phyloP scores from a whole-genome alignment of 1,140 invertebrate species.

The Anastrepha ludens region DNA sequence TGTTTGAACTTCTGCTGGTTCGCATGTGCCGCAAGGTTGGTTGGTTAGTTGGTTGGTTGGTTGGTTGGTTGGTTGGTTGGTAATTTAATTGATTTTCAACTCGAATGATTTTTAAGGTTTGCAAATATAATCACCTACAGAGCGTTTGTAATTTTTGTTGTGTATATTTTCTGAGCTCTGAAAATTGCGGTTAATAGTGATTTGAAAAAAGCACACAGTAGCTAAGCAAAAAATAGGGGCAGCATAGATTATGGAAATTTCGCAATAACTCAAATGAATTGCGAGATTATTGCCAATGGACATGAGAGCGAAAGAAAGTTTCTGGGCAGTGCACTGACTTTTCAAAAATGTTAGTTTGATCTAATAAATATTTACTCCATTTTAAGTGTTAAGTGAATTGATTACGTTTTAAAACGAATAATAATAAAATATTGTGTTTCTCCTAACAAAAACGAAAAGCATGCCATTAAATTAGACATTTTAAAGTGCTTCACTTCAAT shows the following conservation, averaged over 20 bases:
- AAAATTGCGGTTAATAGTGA: slow-evolving; percentile 36
- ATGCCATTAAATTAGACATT: too few species aligned
- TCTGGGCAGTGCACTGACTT: neutral
- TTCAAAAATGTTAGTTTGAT: too few species aligned
- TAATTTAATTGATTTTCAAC: slow-evolving; percentile 54
- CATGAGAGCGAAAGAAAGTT: neutral
- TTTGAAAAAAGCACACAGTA: neutral
- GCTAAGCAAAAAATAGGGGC: neutral
- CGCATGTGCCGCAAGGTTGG: neutral
- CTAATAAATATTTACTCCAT: too few species aligned
- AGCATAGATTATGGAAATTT: neutral
- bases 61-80: neutral
- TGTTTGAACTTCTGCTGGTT: slow-evolving; percentile 20
- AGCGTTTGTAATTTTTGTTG: neutral
- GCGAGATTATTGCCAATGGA: neutral
- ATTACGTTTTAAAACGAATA: too few species aligned
- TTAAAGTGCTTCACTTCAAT: too few species aligned
- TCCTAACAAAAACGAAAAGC: too few species aligned
- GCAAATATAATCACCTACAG: slow-evolving; percentile 19
- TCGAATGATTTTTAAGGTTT: slow-evolving; percentile 57
- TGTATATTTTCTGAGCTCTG: neutral
- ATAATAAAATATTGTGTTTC: too few species aligned
- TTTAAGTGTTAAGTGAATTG: too few species aligned
- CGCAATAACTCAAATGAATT: neutral
- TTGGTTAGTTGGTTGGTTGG: neutral